Conservation (phyloP, 1,140 invertebrate genomes). For the Drosophila novamexicana region DNA sequence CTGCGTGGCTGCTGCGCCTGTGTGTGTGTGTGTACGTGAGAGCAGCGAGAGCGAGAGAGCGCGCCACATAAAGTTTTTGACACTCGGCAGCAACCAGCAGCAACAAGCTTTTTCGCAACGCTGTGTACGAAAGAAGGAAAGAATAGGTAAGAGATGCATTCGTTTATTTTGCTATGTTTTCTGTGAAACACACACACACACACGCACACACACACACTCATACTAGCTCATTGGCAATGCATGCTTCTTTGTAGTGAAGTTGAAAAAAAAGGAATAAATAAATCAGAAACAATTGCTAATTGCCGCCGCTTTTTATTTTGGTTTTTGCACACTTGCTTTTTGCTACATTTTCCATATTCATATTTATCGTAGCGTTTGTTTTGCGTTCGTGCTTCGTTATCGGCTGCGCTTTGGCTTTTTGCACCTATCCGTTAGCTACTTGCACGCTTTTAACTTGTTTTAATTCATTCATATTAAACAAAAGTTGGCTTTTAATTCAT, state of each 20-base stretch:
- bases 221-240: slow-evolving; percentile 15
- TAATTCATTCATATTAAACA: not conserved
- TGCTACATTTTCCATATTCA: slow-evolving; percentile 22
- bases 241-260: not conserved
- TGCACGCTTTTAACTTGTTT: not conserved
- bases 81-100: slow-evolving; percentile 25
- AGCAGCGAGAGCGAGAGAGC: slow-evolving; percentile 8
- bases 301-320: slow-evolving; percentile 59
- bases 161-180: slow-evolving; percentile 39
- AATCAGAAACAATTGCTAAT: not conserved
- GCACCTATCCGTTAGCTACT: not conserved
- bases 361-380: slow-evolving; percentile 51
- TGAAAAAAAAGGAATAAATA: not conserved
- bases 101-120: slow-evolving; percentile 33
- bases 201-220: slow-evolving; percentile 20
- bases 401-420: slow-evolving; percentile 5
- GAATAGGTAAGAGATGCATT: slow-evolving; percentile 61
- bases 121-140: slow-evolving; percentile 19
- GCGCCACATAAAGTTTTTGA: slow-evolving; percentile 15
- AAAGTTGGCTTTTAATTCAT: slow-evolving; percentile 21
- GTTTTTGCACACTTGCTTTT: slow-evolving; percentile 44
- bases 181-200: slow-evolving; percentile 39
- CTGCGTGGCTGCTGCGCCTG: slow-evolving; percentile 38
- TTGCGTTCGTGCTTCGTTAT: slow-evolving; percentile 39
- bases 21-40: slow-evolving; percentile 15